A percentile compares a stretch with the other conserved stretches of the same genome.
These are phyloP conservation scores for Ivindomyrus marchei DNA, from an alignment of 2,113 vertebrate genomes.

Conservation along the genomic window DNA sequence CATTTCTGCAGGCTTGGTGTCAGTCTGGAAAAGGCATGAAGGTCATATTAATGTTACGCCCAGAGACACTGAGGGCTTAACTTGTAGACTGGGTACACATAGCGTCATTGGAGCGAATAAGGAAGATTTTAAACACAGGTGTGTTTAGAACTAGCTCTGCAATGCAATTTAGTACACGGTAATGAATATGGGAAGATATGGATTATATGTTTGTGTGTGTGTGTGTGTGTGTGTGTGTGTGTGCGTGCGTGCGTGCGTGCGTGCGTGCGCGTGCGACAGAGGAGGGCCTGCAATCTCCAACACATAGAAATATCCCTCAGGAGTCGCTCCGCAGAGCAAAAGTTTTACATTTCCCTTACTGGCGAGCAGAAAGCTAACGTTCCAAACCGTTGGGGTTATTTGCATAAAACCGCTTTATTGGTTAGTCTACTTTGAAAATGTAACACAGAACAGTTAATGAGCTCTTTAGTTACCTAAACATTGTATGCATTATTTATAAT, in stretches of 20 bases:
- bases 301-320: not conserved
- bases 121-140: not conserved
- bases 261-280: not conserved
- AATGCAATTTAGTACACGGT: not conserved
- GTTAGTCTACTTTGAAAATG: not conserved
- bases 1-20: slow-evolving; percentile 61
- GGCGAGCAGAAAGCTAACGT: not conserved
- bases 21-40: not conserved
- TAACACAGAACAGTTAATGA: not conserved
- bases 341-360: not conserved
- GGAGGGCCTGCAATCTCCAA: not conserved
- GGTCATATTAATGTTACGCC: not conserved
- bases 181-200: not conserved
- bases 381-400: not conserved
- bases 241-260: not conserved
- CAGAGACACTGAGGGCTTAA: not conserved
- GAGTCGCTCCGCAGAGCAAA: not conserved
- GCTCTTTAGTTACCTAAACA: not conserved
- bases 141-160: not conserved
- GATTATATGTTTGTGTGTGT: not conserved
- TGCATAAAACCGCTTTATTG: not conserved
- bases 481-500: not conserved
- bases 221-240: not conserved
- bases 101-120: not conserved
- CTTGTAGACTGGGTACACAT: not conserved